Percentiles rank a stretch among this genome's conserved stretches.
Evolutionary conservation across 2,888 invertebrate species (phyloP).

Genomic region (Papilio elwesi): DNA sequence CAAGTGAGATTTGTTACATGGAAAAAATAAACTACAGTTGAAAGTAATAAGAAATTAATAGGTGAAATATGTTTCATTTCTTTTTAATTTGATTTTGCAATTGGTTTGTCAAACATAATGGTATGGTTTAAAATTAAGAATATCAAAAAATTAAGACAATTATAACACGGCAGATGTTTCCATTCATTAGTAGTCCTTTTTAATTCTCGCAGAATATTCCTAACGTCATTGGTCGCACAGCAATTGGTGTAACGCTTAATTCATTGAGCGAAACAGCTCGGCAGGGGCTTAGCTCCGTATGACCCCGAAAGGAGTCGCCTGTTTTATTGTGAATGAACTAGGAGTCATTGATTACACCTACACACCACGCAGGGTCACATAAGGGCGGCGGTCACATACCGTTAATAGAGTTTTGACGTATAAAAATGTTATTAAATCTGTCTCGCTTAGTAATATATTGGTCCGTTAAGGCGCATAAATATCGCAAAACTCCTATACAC

Average conservation of each 20-base stretch:
- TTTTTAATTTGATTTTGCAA: too few relatives aligned
- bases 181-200: slow-evolving; percentile 1
- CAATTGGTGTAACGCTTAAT: slow-evolving; percentile 44
- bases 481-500: slow-evolving; percentile 59
- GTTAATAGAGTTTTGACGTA: slow-evolving; percentile 47
- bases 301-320: slow-evolving; percentile 75
- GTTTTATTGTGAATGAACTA: slow-evolving; percentile 81
- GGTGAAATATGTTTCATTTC: too few relatives aligned
- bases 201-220: slow-evolving; percentile 32
- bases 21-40: too few relatives aligned
- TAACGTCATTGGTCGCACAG: slow-evolving; percentile 23
- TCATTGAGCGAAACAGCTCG: slow-evolving; percentile 64
- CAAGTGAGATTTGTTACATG: too few relatives aligned
- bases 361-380: slow-evolving; percentile 66
- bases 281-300: slow-evolving; percentile 67
- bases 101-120: too few relatives aligned
- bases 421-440: slow-evolving; percentile 45
- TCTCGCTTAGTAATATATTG: slow-evolving; percentile 39
- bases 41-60: too few relatives aligned
- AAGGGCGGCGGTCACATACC: slow-evolving; percentile 75
- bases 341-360: slow-evolving; percentile 78
- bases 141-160: not conserved
- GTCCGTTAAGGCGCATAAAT: slow-evolving; percentile 36
- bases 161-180: not conserved
- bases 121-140: not conserved